Percentiles rank a stretch among this genome's conserved stretches.
These are phyloP conservation scores for Tuberolachnus salignus DNA, from an alignment of 2,888 invertebrate genomes.

Conservation along the genomic window DNA sequence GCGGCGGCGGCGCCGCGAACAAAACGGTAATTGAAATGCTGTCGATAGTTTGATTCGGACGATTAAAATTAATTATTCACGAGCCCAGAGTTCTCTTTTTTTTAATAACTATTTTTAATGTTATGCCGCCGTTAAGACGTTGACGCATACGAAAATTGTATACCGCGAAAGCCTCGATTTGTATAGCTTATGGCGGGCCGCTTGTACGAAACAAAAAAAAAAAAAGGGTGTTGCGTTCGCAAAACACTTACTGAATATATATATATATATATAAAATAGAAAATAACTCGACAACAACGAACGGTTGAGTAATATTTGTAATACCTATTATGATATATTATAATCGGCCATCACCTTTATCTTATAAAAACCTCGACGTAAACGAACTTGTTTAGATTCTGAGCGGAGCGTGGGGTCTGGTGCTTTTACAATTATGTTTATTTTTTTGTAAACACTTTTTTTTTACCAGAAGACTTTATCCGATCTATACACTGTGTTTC, in stretches of 20 bases:
- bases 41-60: background rate
- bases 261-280: background rate
- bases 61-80: conserved; percentile 20
- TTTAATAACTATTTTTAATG: background rate
- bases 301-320: conserved; percentile 21
- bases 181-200: conserved; percentile 14
- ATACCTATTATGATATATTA: too few species aligned
- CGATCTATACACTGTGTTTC: too few species aligned
- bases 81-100: background rate
- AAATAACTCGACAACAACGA: conserved; percentile 28
- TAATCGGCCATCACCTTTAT: background rate
- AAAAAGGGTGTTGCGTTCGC: conserved; percentile 29
- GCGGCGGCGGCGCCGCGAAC: too few species aligned
- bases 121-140: conserved; percentile 17
- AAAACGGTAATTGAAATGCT: background rate
- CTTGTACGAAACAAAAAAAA: conserved; percentile 16
- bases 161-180: conserved; percentile 25
- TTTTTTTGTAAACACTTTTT: too few species aligned
- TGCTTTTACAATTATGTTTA: too few species aligned
- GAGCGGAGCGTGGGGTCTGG: too few species aligned
- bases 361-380: conserved; percentile 7
- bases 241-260: conserved; percentile 27
- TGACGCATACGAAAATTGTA: conserved; percentile 35
- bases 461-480: too few species aligned
- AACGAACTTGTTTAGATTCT: conserved; percentile 11